phyloP scores from a whole-genome alignment of 2,113 vertebrate genomes.

The Pardalotus punctatus region DNA sequence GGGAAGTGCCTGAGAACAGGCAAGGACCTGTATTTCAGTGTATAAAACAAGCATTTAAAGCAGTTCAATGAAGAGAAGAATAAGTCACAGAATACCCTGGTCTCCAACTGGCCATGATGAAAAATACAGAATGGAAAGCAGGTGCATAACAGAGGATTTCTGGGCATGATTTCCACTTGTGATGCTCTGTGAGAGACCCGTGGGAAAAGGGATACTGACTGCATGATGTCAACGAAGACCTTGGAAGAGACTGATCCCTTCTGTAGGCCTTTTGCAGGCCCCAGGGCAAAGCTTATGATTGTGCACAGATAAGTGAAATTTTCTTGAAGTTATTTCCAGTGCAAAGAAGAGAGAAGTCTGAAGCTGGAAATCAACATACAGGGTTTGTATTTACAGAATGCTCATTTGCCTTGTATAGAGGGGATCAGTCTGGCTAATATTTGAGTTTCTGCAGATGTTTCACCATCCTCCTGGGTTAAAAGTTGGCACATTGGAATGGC shows the following conservation, averaged over 20 bases:
- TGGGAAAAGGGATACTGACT: not conserved
- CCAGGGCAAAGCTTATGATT: not conserved
- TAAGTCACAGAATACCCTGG: not conserved
- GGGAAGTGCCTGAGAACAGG: not conserved
- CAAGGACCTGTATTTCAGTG: not conserved
- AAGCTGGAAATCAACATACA: not conserved
- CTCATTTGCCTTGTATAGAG: not conserved
- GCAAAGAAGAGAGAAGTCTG: not conserved
- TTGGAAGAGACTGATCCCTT: not conserved
- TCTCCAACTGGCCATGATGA: not conserved
- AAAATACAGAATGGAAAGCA: not conserved
- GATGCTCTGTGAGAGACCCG: not conserved
- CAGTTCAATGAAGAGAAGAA: not conserved
- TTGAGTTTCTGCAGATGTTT: constrained; percentile 32
- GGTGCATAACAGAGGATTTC: not conserved
- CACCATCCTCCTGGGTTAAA: not conserved
- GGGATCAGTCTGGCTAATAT: not conserved
- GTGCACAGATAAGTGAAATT: not conserved
- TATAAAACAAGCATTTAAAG: not conserved
- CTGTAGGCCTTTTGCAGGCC: not conserved
- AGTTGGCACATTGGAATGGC: not conserved
- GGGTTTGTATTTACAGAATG: not conserved
- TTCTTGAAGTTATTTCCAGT: not conserved
- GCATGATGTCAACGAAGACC: not conserved
- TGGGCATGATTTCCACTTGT: not conserved